Conservation (phyloP, 2,888 invertebrate genomes). For the Caenorhabditis imperialis region DNA sequence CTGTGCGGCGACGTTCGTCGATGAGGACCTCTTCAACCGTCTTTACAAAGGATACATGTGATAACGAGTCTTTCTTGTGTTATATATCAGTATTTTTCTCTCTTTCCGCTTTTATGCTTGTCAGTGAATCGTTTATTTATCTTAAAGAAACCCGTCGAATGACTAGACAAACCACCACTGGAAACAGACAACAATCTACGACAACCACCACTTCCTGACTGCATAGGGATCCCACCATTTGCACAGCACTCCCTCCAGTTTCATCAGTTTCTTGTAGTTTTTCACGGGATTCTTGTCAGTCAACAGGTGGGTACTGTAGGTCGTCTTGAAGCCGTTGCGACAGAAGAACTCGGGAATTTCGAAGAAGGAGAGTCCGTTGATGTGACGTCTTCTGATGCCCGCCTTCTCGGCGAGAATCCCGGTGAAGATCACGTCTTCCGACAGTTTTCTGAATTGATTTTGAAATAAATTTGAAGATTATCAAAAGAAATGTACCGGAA, state of each 20-base stretch:
- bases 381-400: constrained; percentile 47
- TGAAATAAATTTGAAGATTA: neutral
- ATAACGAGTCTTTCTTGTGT: neutral
- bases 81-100: neutral
- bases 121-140: neutral
- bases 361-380: constrained; percentile 57
- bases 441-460: constrained; percentile 47
- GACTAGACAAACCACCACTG: neutral
- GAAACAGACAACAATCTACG: neutral
- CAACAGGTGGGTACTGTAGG: constrained; percentile 56
- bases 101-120: neutral
- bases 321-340: constrained; percentile 51
- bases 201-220: constrained; percentile 14
- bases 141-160: neutral
- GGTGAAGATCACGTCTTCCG: constrained; percentile 64
- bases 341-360: constrained; percentile 60
- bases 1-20: neutral
- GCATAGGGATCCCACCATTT: constrained; percentile 51
- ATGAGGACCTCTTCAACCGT: constrained; percentile 1
- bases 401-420: constrained; percentile 60
- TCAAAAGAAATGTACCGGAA: constrained; percentile 37
- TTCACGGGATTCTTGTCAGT: constrained; percentile 50
- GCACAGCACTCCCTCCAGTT: constrained; percentile 50
- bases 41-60: constrained; percentile 1
- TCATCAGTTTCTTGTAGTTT: constrained; percentile 47